Base-by-base conservation (phyloP, 2,113 vertebrate species). In the Verasper variegatus region DNA sequence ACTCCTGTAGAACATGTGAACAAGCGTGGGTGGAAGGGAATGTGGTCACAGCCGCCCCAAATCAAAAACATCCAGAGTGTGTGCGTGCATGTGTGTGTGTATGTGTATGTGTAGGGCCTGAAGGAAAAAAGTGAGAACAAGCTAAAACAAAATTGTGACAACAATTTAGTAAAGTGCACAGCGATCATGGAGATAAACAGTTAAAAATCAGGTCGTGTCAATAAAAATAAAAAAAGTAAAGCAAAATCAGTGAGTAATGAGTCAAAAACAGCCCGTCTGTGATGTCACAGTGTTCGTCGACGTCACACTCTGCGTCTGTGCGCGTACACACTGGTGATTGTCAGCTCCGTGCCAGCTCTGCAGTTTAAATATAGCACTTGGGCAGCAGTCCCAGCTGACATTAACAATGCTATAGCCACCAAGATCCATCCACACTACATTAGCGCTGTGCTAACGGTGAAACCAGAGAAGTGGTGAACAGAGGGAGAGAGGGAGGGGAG, bases 21-120 rank as follows among this genome's bases (percentile, higher is more conserved):
- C 82, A 72, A 78, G 91, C 76, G 87, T 90, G 87, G 91, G 91
- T 83, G 89, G 85, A 90, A 82, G 90, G 87, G 88, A 92, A 89
- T 90, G 89, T 89, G 87, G 88, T 86, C 67, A 57, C 85, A 86
- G 90, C 86, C 83, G 65, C 80, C 81, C 74, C 74, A 86, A 90
- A 91, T 88, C 76, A 88, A 91, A 89, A 90, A 89, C 88, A 90
- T 92, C 84, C 84, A 89, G 26, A 24, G 67, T 64, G 59, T 24
- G 74, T 68, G 40, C 11, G 55, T 63, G 49, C 26, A 40, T 51
- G 70, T 63, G 52, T 57, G 52, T 57, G 69, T 31, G 40, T 47
- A 24, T 76, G 69, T 31, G 40, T 47, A 24, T 76, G 51, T 54
- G 51, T n/a, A 15, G 26, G 27, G 65, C 58, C 45, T 57, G 20